Conservation (phyloP, 2,888 invertebrate species). For the Girardia tigrina region DNA sequence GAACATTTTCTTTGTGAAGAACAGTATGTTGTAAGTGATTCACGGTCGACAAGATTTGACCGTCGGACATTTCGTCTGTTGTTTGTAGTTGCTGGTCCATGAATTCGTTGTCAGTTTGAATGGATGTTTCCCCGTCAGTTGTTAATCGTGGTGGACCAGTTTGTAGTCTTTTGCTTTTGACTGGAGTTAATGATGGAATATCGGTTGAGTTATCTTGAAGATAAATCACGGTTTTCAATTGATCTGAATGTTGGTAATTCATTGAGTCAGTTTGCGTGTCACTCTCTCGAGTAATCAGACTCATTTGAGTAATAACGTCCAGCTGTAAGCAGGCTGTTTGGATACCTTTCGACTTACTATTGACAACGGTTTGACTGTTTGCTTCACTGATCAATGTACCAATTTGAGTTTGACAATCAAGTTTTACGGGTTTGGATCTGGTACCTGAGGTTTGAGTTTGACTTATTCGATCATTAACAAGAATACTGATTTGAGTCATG, state of each 20-base stretch:
- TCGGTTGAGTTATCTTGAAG: not conserved
- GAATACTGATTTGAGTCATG: slow-evolving; percentile 9
- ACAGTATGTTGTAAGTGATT: not conserved
- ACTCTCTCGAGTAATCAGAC: not conserved
- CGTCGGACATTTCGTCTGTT: not conserved
- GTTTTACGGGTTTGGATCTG: not conserved
- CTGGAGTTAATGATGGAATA: not conserved
- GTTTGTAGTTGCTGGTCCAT: not conserved
- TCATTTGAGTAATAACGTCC: not conserved
- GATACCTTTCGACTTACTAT: not conserved
- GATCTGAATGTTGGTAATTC: not conserved
- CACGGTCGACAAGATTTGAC: not conserved
- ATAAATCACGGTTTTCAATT: not conserved
- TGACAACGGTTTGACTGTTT: not conserved
- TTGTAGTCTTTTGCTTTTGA: slow-evolving; percentile 18
- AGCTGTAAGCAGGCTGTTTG: not conserved
- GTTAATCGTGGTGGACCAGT: not conserved
- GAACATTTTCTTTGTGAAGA: not conserved
- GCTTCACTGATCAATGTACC: not conserved
- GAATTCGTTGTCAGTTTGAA: not conserved
- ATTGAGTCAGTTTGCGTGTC: not conserved
- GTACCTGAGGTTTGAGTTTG: not conserved
- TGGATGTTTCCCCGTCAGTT: not conserved
- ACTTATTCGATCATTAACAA: not conserved
- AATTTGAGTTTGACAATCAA: slow-evolving; percentile 12